These are phyloP conservation scores for Lacanobia oleracea DNA, from an alignment of 2,888 invertebrate genomes.

Conservation along the genomic window DNA sequence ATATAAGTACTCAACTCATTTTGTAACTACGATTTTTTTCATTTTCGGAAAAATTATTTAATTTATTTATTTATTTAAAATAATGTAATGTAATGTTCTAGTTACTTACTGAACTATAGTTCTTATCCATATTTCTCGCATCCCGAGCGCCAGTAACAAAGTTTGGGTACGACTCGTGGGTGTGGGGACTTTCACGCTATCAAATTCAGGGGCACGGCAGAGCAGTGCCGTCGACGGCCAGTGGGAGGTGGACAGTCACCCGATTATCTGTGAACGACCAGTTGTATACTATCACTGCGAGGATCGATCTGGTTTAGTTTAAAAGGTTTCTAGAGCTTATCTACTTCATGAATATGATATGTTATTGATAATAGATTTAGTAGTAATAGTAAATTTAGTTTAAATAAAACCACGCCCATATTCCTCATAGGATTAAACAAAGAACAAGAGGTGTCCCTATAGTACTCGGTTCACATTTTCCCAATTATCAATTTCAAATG, in stretches of 20 bases:
- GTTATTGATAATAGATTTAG: too few species aligned
- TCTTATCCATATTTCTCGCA: conserved; percentile 29
- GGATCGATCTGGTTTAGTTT: conserved; percentile 8
- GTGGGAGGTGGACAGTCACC: conserved; percentile 12
- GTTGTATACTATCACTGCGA: background rate
- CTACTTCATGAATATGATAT: background rate
- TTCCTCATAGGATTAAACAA: too few species aligned
- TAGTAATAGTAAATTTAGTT: too few species aligned
- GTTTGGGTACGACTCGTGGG: conserved; percentile 28
- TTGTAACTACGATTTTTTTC: too few species aligned
- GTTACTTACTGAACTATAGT: background rate
- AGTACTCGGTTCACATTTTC: too few species aligned
- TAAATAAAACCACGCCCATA: too few species aligned
- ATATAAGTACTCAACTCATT: too few species aligned
- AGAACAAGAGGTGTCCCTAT: too few species aligned
- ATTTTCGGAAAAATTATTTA: too few species aligned
- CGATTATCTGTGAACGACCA: conserved; percentile 10
- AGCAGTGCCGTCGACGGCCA: conserved; percentile 8
- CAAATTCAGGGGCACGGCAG: conserved; percentile 33
- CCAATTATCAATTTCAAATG: too few species aligned
- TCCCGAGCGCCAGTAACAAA: conserved; percentile 28
- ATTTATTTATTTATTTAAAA: too few species aligned
- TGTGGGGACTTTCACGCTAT: conserved; percentile 30
- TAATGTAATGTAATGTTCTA: too few species aligned
- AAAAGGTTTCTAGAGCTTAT: conserved; percentile 7